phyloP scores from a whole-genome alignment of 2,113 vertebrate genomes.

The Saguinus midas region DNA sequence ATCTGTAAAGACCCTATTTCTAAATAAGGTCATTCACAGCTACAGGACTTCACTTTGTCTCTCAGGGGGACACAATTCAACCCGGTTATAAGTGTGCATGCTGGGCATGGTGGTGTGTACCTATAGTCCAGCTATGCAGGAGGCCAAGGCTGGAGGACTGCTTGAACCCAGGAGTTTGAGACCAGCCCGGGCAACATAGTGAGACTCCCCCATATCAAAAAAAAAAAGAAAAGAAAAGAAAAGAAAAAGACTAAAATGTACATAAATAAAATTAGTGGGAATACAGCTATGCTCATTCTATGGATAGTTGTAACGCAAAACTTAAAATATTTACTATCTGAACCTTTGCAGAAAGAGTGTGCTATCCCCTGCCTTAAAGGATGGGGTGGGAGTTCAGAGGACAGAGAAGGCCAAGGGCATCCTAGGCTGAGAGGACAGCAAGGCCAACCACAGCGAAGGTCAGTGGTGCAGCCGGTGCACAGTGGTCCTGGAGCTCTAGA shows the following conservation, averaged over 20 bases:
- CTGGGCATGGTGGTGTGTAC: neutral
- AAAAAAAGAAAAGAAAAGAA: neutral
- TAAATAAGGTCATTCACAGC: neutral
- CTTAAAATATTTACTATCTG: neutral
- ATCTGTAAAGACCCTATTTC: neutral
- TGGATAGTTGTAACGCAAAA: neutral
- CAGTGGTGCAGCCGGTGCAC: neutral
- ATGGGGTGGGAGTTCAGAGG: neutral
- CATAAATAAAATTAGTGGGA: neutral
- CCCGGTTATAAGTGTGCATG: neutral
- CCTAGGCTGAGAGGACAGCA: neutral
- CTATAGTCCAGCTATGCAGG: neutral
- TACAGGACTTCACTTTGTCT: neutral
- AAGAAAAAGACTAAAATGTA: neutral
- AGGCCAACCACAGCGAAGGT: neutral
- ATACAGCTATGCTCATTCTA: neutral
- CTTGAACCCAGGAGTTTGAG: neutral
- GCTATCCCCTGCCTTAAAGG: neutral
- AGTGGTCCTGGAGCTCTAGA: neutral
- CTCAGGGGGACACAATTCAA: neutral
- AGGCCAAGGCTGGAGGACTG: neutral
- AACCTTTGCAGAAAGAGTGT: neutral
- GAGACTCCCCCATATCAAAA: neutral
- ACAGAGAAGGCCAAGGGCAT: fast-evolving
- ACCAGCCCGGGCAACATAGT: neutral